Conservation (phyloP, 2,888 invertebrate species). For the Xestia sexstrigata region DNA sequence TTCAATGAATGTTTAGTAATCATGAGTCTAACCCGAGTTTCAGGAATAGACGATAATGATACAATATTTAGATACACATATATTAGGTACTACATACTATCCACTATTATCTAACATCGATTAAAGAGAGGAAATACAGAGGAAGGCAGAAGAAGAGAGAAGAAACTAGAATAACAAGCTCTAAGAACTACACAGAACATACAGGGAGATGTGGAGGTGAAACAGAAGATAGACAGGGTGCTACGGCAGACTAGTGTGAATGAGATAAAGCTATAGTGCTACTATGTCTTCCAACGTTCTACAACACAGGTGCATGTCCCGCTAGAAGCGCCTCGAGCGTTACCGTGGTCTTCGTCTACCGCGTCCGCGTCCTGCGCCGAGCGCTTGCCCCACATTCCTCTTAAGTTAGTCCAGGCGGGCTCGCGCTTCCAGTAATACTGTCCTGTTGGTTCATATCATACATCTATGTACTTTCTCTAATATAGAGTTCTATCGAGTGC, state of each 20-base stretch:
- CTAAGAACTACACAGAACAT: constrained; percentile 50
- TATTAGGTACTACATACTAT: not conserved
- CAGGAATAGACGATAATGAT: not conserved
- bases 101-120: constrained; percentile 55
- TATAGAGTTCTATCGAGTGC: not conserved
- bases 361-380: constrained; percentile 78
- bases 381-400: constrained; percentile 95
- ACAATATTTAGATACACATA: not conserved
- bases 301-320: constrained; percentile 20
- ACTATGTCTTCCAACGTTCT: constrained; percentile 16
- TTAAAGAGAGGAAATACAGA: constrained; percentile 28
- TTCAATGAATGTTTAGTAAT: not conserved
- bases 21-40: not conserved
- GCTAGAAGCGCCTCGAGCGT: constrained; percentile 50
- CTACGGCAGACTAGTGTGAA: constrained; percentile 47
- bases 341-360: constrained; percentile 82
- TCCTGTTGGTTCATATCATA: constrained; percentile 85
- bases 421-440: constrained; percentile 94
- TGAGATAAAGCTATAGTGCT: constrained; percentile 58
- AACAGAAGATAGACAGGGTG: constrained; percentile 52
- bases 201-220: constrained; percentile 40
- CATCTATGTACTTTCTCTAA: constrained; percentile 38
- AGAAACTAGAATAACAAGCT: constrained; percentile 51
- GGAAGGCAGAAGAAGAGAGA: constrained; percentile 20
- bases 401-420: constrained; percentile 94